These are phyloP conservation scores for Pedicia rivosa DNA, from an alignment of 2,888 invertebrate species.

Conservation along the genomic window DNA sequence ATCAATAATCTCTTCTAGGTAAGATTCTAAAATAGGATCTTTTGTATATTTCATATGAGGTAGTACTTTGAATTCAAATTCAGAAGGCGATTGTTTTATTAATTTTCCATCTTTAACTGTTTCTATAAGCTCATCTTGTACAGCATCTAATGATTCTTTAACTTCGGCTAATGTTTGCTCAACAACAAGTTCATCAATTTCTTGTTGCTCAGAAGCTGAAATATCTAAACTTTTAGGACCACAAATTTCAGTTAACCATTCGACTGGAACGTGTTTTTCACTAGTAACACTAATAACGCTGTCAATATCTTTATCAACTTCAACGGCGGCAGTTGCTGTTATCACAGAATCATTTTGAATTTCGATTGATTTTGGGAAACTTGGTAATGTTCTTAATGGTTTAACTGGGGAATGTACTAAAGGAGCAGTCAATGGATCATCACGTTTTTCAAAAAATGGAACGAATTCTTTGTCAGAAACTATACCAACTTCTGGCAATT, in stretches of 20 bases:
- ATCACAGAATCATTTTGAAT: constrained; percentile 29
- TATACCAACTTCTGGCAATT: constrained; percentile 4
- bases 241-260: constrained; percentile 3
- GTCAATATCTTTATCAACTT: constrained; percentile 37
- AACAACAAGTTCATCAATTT: constrained; percentile 38
- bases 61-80: constrained; percentile 52
- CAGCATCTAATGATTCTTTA: constrained; percentile 51
- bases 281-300: constrained; percentile 11
- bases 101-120: constrained; percentile 41
- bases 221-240: constrained; percentile 17
- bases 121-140: constrained; percentile 51
- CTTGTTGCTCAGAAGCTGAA: constrained; percentile 16
- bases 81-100: constrained; percentile 55
- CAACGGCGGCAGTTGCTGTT: constrained; percentile 35
- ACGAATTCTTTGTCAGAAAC: constrained; percentile 3
- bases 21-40: constrained; percentile 21
- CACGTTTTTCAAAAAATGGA: too few relatives aligned
- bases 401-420: constrained; percentile 33
- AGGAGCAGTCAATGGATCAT: constrained; percentile 19
- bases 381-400: constrained; percentile 22
- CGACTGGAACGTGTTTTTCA: constrained; percentile 22
- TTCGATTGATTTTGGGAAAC: constrained; percentile 28
- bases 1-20: constrained; percentile 15
- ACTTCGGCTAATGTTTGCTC: constrained; percentile 57
- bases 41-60: constrained; percentile 32